Evolutionary conservation across 2,797 vertebrate species (phyloP).

Genomic region (Anguilla obscura): DNA sequence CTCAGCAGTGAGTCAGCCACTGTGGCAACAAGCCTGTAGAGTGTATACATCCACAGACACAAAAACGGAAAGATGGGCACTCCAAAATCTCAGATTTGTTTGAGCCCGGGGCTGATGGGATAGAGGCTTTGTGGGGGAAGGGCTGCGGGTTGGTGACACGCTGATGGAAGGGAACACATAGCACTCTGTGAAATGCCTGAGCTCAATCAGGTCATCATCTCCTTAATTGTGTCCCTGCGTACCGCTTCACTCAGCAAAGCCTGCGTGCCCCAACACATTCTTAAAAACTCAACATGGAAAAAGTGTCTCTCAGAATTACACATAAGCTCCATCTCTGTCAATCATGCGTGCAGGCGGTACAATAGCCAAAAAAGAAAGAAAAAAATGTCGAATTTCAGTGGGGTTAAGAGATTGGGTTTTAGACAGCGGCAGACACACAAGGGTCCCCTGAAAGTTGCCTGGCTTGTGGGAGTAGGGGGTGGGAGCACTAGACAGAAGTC

Average conservation of each 20-base stretch:
- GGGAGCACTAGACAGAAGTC: not conserved
- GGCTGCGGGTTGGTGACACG: not conserved
- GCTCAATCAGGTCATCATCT: slow-evolving; percentile 42
- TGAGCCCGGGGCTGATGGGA: slow-evolving; percentile 36
- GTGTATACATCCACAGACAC: not conserved
- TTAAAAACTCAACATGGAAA: slow-evolving; percentile 40
- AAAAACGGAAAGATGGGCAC: slow-evolving; percentile 1
- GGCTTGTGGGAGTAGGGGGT: not conserved
- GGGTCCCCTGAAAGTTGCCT: not conserved
- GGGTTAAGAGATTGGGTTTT: slow-evolving; percentile 54
- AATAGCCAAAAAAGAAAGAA: slow-evolving; percentile 43
- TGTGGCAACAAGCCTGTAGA: slow-evolving; percentile 7
- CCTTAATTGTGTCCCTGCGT: slow-evolving; percentile 46
- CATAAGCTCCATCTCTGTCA: slow-evolving; percentile 59
- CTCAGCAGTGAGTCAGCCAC: slow-evolving; percentile 22
- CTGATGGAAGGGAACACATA: slow-evolving; percentile 39
- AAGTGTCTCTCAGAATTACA: slow-evolving; percentile 59
- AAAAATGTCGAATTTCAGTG: slow-evolving; percentile 53
- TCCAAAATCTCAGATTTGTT: not conserved
- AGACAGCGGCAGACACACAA: slow-evolving; percentile 38
- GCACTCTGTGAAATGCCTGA: slow-evolving; percentile 44
- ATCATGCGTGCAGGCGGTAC: slow-evolving; percentile 49
- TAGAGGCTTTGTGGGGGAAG: slow-evolving; percentile 26
- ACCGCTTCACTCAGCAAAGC: slow-evolving; percentile 50
- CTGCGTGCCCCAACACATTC: slow-evolving; percentile 59